Percentiles rank a stretch among this genome's conserved stretches.
phyloP scores from a whole-genome alignment of 2,888 invertebrate species.

The Idaea straminata region DNA sequence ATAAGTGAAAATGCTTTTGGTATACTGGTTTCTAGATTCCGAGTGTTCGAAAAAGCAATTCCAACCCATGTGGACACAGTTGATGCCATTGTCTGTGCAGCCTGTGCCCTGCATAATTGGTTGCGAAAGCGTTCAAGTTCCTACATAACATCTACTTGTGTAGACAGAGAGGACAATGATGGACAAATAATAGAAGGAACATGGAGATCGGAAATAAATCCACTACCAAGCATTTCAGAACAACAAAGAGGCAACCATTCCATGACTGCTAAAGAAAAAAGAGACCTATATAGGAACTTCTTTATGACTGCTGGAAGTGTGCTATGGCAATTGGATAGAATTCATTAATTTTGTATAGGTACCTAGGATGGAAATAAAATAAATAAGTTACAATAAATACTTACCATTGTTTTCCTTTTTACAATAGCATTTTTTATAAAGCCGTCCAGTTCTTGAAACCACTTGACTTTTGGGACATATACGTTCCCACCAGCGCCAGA shows the following conservation, averaged over 20 bases:
- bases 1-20: constrained; percentile 11
- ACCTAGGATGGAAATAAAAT: constrained; percentile 6
- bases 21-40: constrained; percentile 14
- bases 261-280: constrained; percentile 14
- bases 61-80: constrained; percentile 12
- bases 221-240: constrained; percentile 12
- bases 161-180: constrained; percentile 18
- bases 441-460: constrained; percentile 22
- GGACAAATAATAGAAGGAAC: constrained; percentile 17
- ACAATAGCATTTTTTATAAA: constrained; percentile 25
- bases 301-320: constrained; percentile 20
- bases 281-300: constrained; percentile 7
- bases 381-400: constrained; percentile 13
- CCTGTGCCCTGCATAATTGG: constrained; percentile 25
- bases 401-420: constrained; percentile 22
- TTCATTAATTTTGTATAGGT: constrained; percentile 15
- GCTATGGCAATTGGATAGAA: constrained; percentile 14
- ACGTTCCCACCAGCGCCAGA: constrained; percentile 26
- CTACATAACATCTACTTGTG: constrained; percentile 20
- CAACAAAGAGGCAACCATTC: constrained; percentile 8
- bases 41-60: constrained; percentile 25
- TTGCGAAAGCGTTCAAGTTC: constrained; percentile 14
- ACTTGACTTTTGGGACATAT: constrained; percentile 23
- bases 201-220: constrained; percentile 19
- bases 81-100: constrained; percentile 19